Evolutionary conservation across 2,113 vertebrate species (phyloP), one percentile per base, ranked within the genome.

Genomic region (Craseonycteris thonglongyai): DNA sequence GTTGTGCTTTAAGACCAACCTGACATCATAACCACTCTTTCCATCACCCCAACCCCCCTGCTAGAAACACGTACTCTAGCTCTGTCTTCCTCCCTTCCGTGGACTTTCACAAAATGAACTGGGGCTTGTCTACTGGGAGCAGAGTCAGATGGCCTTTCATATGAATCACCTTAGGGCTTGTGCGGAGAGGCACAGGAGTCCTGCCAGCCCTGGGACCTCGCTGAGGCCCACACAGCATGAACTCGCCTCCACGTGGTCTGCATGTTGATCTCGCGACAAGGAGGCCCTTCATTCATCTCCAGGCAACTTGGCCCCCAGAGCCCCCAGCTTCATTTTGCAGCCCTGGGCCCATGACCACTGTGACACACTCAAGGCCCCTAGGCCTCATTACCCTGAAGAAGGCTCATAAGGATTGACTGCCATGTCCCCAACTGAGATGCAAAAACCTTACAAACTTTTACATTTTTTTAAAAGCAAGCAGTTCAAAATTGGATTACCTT

Each of bases 401-500:
- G 90, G 96, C 89, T 98, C 86, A 95, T 97, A 91, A 97, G 58
- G 96, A 97, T 74, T 92, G 96, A 94, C 87, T 68, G 94, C 90
- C 86, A 96, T 95, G 97, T 97, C 65, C 91, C 65, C 16, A 6
- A 96, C 96, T 90, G 90, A 97, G 97, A 97, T 63, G 71, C 96
- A 96, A 96, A 96, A 94, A 97, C 94, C 75, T 96, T 97, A 95
- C 79, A 42, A 97, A 97, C 93, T 97, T 95, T 91, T 90, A 54
- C 91, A 74, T 97, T 97, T 98, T 97, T 98, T 98, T 97, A 96
- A 98, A 96, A 97, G 96, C 89, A 93, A 97, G 96, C 96, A 95
- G 95, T 98, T 98, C 97, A 92, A 92, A 98, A 98, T 98, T 98
- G 98, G 98, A 98, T 98, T 98, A 98, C 98, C 96, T 98, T 98